Conservation (phyloP, 2,888 invertebrate species). For the Lordiphosa fenestrarum region DNA sequence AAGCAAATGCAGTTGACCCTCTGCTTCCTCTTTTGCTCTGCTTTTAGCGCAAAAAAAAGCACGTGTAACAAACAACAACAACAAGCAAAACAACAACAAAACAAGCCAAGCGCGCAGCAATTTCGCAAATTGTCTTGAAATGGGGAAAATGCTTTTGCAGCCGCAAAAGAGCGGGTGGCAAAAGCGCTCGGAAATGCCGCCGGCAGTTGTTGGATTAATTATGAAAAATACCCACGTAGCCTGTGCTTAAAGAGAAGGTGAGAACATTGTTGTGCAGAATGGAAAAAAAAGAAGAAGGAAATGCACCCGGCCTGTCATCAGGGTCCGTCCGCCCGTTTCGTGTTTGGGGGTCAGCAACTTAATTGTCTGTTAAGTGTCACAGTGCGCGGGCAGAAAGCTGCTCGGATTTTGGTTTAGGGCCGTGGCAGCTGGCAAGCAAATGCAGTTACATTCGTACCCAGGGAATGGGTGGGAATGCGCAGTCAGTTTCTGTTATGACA, state of each 20-base stretch:
- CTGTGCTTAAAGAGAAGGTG: not conserved
- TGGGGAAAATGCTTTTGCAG: conserved; percentile 45
- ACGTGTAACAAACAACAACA: conserved; percentile 15
- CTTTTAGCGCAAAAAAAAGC: conserved; percentile 20
- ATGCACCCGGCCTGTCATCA: conserved; percentile 18
- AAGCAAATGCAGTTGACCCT: conserved; percentile 19
- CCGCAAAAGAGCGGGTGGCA: conserved; percentile 36
- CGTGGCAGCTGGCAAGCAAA: conserved; percentile 6
- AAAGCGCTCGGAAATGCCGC: conserved; percentile 63
- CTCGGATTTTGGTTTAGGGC: not conserved
- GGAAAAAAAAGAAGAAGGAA: conserved; percentile 16
- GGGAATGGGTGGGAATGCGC: conserved; percentile 4
- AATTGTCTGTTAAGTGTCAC: conserved; percentile 73
- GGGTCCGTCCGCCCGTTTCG: conserved; percentile 1
- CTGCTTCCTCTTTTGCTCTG: conserved; percentile 7
- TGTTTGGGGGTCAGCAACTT: conserved; percentile 62
- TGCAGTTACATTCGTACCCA: not conserved
- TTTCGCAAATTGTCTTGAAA: conserved; percentile 68
- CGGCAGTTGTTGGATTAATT: conserved; percentile 72
- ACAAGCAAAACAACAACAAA: conserved; percentile 25
- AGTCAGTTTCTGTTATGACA: conserved; percentile 25
- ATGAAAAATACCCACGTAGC: conserved; percentile 55
- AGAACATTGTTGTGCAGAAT: conserved; percentile 35
- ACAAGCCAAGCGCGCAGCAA: conserved; percentile 42
- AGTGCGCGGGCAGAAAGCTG: conserved; percentile 43